These are phyloP conservation scores for Cyrtorhinus lividipennis DNA, from an alignment of 1,140 invertebrate genomes.

Conservation along the genomic window DNA sequence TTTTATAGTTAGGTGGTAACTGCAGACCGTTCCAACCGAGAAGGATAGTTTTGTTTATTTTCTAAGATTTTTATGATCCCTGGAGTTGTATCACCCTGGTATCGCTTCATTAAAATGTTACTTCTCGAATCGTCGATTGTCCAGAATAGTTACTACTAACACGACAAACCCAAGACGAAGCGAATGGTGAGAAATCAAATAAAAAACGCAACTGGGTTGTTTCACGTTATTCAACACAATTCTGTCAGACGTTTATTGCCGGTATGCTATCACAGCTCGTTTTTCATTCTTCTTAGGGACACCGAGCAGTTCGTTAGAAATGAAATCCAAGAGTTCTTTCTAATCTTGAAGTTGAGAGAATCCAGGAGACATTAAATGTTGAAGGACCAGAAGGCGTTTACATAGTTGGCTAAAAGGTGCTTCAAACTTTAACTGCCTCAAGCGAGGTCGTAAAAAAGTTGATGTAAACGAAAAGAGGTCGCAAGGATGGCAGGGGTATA, in stretches of 20 bases:
- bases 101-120: neutral
- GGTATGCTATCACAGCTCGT: neutral
- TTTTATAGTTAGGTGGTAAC: no score
- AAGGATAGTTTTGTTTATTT: no score
- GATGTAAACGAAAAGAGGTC: neutral
- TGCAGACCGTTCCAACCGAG: no score
- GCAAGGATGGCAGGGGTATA: neutral
- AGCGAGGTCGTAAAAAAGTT: neutral
- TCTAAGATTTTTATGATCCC: no score
- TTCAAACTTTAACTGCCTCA: neutral
- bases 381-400: neutral
- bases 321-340: neutral
- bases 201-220: neutral
- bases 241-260: neutral
- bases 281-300: neutral
- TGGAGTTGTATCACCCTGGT: no score
- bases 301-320: neutral
- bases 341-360: neutral
- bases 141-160: no score
- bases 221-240: neutral
- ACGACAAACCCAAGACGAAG: neutral
- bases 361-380: neutral
- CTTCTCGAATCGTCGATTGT: no score
- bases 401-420: neutral
- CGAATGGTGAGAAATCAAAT: neutral